A percentile compares a stretch with the other conserved stretches of the same genome.
Conservation (phyloP, 30 jellyfish, hydroid and myxozoan genomes). For the Morbakka virulenta region DNA sequence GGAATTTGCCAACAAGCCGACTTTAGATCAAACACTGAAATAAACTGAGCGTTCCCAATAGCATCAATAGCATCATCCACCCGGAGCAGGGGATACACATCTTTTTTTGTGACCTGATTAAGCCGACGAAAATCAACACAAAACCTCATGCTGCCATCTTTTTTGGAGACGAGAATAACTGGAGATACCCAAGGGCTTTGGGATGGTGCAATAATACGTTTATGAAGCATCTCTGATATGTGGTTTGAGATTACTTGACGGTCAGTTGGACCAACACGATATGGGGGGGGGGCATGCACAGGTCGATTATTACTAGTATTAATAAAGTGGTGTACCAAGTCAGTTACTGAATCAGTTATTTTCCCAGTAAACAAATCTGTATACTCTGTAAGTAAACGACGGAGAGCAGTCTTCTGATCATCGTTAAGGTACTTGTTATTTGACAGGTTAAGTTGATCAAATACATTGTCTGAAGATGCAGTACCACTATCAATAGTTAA, state of each 20-base stretch:
- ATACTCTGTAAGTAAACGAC: background rate
- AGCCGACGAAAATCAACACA: background rate
- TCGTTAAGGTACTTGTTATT: background rate
- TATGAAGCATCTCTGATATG: background rate
- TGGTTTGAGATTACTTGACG: background rate
- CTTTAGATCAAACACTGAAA: conserved; percentile 1
- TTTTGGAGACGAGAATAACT: background rate
- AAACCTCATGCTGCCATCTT: background rate
- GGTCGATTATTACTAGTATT: background rate
- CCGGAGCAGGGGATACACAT: background rate
- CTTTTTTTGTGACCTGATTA: background rate
- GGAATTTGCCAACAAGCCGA: conserved; percentile 1
- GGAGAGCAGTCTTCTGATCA: background rate
- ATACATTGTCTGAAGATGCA: too few species aligned
- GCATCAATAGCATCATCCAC: conserved; percentile 16
- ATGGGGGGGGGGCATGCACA: background rate
- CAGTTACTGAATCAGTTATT: background rate
- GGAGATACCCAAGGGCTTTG: background rate
- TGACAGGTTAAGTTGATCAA: too few species aligned
- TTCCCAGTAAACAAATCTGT: background rate
- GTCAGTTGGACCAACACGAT: background rate
- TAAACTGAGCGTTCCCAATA: background rate
- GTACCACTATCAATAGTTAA: too few species aligned
- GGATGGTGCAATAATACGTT: background rate
- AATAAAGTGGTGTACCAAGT: background rate